These are phyloP conservation scores for Globodera ellingtonae DNA, from an alignment of 1,140 invertebrate genomes.

Conservation along the genomic window DNA sequence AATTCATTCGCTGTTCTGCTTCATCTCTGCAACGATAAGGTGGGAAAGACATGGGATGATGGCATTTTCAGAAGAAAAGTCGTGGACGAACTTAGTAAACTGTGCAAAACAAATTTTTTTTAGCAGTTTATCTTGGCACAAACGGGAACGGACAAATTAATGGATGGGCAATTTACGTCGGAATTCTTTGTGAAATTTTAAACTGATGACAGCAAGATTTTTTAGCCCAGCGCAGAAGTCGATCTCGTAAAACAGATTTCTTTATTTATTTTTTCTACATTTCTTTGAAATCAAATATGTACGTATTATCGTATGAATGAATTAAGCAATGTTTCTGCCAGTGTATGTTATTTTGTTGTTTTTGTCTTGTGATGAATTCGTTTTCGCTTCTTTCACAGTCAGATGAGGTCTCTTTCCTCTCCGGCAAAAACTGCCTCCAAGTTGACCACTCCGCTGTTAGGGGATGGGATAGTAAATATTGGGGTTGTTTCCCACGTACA, in stretches of 20 bases:
- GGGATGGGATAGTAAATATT: not conserved
- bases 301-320: not conserved
- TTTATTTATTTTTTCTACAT: not conserved
- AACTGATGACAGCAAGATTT: not conserved
- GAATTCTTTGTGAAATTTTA: not conserved
- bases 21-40: slow-evolving; percentile 9
- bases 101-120: not conserved
- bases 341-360: not conserved
- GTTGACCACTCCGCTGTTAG: slow-evolving; percentile 13
- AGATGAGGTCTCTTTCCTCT: slow-evolving; percentile 57
- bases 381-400: slow-evolving; percentile 15
- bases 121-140: not conserved
- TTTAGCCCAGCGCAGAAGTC: not conserved
- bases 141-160: not conserved
- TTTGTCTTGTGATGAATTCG: not conserved
- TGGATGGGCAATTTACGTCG: not conserved
- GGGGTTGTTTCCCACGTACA: slow-evolving; percentile 16
- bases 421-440: slow-evolving; percentile 48
- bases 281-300: not conserved
- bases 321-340: not conserved
- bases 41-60: not conserved
- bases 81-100: not conserved
- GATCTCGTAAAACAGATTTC: not conserved
- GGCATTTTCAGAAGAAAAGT: not conserved
- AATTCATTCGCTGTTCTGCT: slow-evolving; percentile 7